Evolutionary conservation across 2,797 vertebrate species (phyloP), one percentile per base, ranked within the genome.

Genomic region (Sorex maritimensis): DNA sequence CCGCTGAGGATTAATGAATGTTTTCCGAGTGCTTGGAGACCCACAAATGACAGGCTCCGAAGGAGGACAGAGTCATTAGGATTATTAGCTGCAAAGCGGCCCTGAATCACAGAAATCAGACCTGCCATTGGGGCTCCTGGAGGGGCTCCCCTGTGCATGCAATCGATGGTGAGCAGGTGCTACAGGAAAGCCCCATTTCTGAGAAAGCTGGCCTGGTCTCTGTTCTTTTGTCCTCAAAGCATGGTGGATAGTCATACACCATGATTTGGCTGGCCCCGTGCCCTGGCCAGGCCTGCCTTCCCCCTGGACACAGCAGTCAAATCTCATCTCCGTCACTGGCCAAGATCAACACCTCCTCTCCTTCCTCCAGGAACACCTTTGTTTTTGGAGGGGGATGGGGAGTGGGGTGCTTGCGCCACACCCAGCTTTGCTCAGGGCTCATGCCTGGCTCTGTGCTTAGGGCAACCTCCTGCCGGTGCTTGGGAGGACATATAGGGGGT

Each of bases 1-100:
- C 81, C 13, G 1, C 28, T 46, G 91, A 94, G 73, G 87, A 79
- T 84, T 96, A 97, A 96, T 97, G 78, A 94, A 87, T 95, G 94
- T 93, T 88, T 95, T 90, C 15, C 0, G 55, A 34, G 82, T 44
- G 88, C 73, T 52, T 86, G 79, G 73, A 68, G 87, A 92, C 65
- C 93, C 23, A 46, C 92, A 96, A 92, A 96, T 94, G 94, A 96
- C 80, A 95, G 92, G 91, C 80, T 95, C 65, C 2, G 0, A 0
- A 0, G 75, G 85, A 94, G 65, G 82, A 38, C 75, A 41, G 46
- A 74, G 82, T 94, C 94, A 94, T 93, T 86, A 93, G 38, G 63
- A 65, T 93, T 71, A 97, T 90, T 90, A 94, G 88, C 1, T 0
- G 65, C 75, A 68, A 83, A 78, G 89, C 72, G 87, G 91, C 86